These are phyloP conservation scores for Hycleus phaleratus DNA, from an alignment of 1,140 invertebrate genomes.

Conservation along the genomic window DNA sequence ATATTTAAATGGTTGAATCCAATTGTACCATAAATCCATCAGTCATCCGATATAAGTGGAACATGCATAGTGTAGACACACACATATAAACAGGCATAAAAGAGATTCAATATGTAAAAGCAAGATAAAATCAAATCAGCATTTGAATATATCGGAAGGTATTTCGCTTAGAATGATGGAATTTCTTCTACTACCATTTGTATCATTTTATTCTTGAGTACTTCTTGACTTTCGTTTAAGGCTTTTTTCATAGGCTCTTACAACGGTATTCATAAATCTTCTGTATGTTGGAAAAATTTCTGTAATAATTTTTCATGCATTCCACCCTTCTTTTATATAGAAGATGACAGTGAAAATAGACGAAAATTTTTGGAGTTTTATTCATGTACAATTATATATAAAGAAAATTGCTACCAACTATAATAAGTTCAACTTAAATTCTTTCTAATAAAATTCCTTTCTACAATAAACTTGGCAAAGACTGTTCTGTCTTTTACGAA, in stretches of 20 bases:
- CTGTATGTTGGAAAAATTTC: conserved; percentile 7
- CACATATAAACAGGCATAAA: background rate
- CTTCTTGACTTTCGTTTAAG: conserved; percentile 17
- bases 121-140: conserved; percentile 17
- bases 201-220: conserved; percentile 13
- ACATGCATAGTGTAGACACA: background rate
- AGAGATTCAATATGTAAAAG: conserved; percentile 11
- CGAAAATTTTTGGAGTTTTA: too few species aligned
- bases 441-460: too few species aligned
- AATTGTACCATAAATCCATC: conserved; percentile 5
- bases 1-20: too few species aligned
- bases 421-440: too few species aligned
- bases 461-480: too few species aligned
- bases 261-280: conserved; percentile 11
- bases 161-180: conserved; percentile 4
- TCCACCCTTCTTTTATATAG: background rate
- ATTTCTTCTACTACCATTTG: conserved; percentile 11
- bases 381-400: too few species aligned
- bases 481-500: too few species aligned
- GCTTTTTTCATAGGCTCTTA: conserved; percentile 8
- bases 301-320: conserved; percentile 15
- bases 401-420: too few species aligned
- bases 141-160: conserved; percentile 12
- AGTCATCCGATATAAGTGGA: conserved; percentile 11
- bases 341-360: too few species aligned